phyloP scores from a whole-genome alignment of 2,113 vertebrate species.

The Hystrix brachyura region DNA sequence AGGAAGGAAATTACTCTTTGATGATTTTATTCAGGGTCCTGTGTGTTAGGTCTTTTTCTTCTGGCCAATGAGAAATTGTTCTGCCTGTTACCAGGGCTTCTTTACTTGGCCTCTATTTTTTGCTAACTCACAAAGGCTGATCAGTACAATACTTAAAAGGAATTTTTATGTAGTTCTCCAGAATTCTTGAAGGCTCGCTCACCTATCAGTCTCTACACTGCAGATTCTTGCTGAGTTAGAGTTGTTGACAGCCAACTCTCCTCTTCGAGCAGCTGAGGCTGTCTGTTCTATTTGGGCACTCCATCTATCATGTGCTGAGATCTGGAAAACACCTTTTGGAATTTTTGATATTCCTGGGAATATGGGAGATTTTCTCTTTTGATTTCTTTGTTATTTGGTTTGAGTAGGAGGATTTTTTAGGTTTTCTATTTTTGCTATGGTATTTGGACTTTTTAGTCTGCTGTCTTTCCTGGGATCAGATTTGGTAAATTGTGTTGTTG shows the following conservation, averaged over 20 bases:
- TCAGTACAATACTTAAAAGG: too few species aligned
- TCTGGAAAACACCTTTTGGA: background rate
- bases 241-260: background rate
- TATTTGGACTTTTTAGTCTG: background rate
- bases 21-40: background rate
- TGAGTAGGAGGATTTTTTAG: background rate
- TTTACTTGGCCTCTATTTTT: background rate
- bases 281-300: background rate
- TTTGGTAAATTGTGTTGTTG: conserved; percentile 27
- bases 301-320: background rate
- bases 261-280: background rate
- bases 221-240: background rate
- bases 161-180: background rate
- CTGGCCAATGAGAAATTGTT: background rate
- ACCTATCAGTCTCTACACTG: background rate
- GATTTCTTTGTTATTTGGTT: background rate
- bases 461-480: conserved; percentile 1
- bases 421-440: background rate
- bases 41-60: background rate
- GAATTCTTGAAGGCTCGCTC: background rate
- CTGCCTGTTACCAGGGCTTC: background rate
- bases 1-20: background rate
- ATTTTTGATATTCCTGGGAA: background rate
- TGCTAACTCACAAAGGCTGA: background rate
- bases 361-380: background rate